phyloP scores from a whole-genome alignment of 2,888 invertebrate species.

The Crioceris asparagi region DNA sequence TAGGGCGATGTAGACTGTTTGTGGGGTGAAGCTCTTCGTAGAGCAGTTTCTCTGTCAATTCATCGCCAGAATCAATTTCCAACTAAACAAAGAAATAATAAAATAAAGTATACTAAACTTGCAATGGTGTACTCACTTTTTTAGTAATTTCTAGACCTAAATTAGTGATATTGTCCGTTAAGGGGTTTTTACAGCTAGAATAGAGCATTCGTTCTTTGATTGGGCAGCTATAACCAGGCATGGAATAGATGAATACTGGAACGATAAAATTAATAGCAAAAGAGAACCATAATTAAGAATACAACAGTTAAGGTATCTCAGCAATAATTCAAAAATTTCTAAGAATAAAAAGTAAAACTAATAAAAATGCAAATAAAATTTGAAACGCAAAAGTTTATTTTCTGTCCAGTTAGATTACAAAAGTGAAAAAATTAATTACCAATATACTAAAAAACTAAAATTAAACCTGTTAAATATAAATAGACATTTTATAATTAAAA shows the following conservation, averaged over 20 bases:
- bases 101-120: neutral
- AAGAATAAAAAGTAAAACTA: too few relatives aligned
- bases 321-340: too few relatives aligned
- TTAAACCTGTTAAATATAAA: too few relatives aligned
- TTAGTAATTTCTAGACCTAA: conserved; percentile 72
- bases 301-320: too few relatives aligned
- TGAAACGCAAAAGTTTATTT: too few relatives aligned
- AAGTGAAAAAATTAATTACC: too few relatives aligned
- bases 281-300: too few relatives aligned
- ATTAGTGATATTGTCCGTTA: conserved; percentile 71
- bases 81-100: conserved; percentile 45
- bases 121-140: conserved; percentile 54
- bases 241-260: conserved; percentile 94
- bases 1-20: conserved; percentile 73
- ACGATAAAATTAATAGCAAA: conserved; percentile 25
- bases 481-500: too few relatives aligned
- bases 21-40: conserved; percentile 93
- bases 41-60: conserved; percentile 81
- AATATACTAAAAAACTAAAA: too few relatives aligned
- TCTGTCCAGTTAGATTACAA: too few relatives aligned
- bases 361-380: too few relatives aligned
- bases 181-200: conserved; percentile 91
- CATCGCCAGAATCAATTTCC: conserved; percentile 83
- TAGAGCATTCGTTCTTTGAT: conserved; percentile 98
- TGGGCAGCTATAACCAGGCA: conserved; percentile 93